Percentiles rank a stretch among this genome's conserved stretches.
These are phyloP conservation scores for Cosmorhoe ocellata DNA, from an alignment of 2,888 invertebrate genomes.

Conservation along the genomic window DNA sequence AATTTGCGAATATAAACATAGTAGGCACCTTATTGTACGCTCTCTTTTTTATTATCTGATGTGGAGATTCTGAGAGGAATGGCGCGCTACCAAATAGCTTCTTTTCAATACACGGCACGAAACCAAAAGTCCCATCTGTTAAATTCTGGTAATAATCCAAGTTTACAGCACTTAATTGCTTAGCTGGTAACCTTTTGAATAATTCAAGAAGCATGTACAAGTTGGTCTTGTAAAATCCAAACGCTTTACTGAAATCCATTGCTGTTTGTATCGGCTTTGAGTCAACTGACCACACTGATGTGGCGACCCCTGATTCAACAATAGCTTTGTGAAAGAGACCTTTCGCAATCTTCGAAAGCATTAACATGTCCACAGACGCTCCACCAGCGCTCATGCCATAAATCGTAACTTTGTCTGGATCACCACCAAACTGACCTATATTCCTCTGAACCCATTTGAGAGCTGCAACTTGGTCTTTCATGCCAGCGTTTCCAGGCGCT, in stretches of 20 bases:
- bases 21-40: slow-evolving; percentile 39
- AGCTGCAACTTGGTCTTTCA: slow-evolving; percentile 51
- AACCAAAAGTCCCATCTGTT: slow-evolving; percentile 45
- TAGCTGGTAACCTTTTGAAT: slow-evolving; percentile 33
- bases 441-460: slow-evolving; percentile 49
- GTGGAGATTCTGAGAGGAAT: slow-evolving; percentile 36
- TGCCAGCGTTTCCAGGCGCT: slow-evolving; percentile 50
- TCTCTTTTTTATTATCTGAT: slow-evolving; percentile 30
- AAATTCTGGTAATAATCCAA: slow-evolving; percentile 39
- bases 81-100: slow-evolving; percentile 25
- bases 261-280: slow-evolving; percentile 40
- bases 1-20: slow-evolving; percentile 39
- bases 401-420: slow-evolving; percentile 46
- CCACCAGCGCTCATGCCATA: slow-evolving; percentile 58
- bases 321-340: slow-evolving; percentile 47
- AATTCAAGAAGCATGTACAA: slow-evolving; percentile 27
- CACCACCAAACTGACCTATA: slow-evolving; percentile 49
- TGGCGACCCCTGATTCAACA: slow-evolving; percentile 41
- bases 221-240: slow-evolving; percentile 9
- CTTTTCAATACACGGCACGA: slow-evolving; percentile 47
- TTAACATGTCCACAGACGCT: slow-evolving; percentile 43
- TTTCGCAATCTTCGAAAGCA: slow-evolving; percentile 42
- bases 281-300: slow-evolving; percentile 41
- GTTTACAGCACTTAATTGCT: slow-evolving; percentile 34
- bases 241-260: slow-evolving; percentile 24